These are phyloP conservation scores for Trichogramma pretiosum DNA, from an alignment of 1,140 invertebrate genomes.

Conservation along the genomic window DNA sequence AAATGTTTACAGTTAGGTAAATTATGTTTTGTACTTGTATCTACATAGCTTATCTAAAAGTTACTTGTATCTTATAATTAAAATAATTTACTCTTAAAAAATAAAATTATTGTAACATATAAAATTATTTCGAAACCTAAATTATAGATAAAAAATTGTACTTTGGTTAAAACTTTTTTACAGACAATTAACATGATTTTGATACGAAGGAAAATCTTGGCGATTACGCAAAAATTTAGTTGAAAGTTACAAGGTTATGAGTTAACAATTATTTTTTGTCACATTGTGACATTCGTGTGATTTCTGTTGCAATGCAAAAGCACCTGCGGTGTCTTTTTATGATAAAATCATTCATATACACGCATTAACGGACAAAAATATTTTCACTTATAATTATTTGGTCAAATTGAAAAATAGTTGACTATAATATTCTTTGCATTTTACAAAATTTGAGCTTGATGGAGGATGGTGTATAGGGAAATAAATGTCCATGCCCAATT, in stretches of 20 bases:
- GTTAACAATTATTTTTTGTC: not conserved
- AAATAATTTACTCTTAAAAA: not conserved
- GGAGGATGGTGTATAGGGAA: not conserved
- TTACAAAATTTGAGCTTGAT: not conserved
- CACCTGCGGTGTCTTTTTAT: slow-evolving; percentile 16
- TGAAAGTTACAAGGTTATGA: not conserved
- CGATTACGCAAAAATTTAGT: not conserved
- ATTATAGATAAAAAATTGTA: not conserved
- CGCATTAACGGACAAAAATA: not conserved
- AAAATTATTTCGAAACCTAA: not conserved
- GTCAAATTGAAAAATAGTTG: not conserved
- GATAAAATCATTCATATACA: not conserved
- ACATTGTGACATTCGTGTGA: slow-evolving; percentile 10
- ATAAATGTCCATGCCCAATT: not conserved
- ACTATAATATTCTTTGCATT: not conserved
- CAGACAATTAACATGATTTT: not conserved
- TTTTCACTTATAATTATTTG: not conserved
- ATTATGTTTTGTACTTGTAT: too few species aligned
- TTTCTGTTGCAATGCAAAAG: slow-evolving; percentile 14
- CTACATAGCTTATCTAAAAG: too few species aligned
- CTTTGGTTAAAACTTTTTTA: not conserved
- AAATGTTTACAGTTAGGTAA: too few species aligned
- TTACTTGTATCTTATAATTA: not conserved
- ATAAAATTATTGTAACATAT: not conserved
- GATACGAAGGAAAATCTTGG: not conserved